Evolutionary conservation across 1,140 invertebrate species (phyloP).

Genomic region (Steinernema khuongi): DNA sequence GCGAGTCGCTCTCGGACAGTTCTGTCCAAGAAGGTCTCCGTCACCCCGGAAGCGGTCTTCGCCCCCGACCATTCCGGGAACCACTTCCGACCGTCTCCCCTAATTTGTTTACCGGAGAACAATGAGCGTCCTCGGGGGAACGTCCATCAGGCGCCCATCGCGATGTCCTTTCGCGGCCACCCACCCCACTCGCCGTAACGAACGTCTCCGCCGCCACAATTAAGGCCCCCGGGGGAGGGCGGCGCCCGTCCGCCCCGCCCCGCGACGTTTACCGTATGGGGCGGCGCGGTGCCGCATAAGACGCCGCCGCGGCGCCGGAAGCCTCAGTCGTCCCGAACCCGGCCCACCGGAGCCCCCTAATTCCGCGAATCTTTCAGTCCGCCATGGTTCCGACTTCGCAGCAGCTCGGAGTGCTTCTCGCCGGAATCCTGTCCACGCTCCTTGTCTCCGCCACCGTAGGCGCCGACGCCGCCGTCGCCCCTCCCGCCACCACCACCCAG

Average conservation of each 20-base stretch:
- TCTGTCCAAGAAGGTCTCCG: too few relatives aligned
- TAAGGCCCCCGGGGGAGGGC: not conserved
- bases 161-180: not conserved
- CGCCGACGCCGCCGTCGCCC: not conserved
- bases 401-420: not conserved
- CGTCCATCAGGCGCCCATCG: not conserved
- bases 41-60: too few relatives aligned
- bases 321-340: not conserved
- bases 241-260: not conserved
- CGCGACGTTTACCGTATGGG: conserved; percentile 8
- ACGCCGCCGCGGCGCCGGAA: not conserved
- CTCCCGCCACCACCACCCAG: not conserved
- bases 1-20: too few relatives aligned
- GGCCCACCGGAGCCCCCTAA: not conserved
- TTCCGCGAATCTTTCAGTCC: not conserved
- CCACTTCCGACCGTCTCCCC: too few relatives aligned
- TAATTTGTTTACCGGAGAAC: not conserved
- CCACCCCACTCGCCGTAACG: not conserved
- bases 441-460: not conserved
- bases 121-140: not conserved
- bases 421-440: not conserved
- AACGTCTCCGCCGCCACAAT: not conserved
- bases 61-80: too few relatives aligned
- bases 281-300: not conserved
- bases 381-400: not conserved